These are phyloP conservation scores for Microtus agrestis DNA, from an alignment of 2,797 vertebrate genomes.

Conservation along the genomic window DNA sequence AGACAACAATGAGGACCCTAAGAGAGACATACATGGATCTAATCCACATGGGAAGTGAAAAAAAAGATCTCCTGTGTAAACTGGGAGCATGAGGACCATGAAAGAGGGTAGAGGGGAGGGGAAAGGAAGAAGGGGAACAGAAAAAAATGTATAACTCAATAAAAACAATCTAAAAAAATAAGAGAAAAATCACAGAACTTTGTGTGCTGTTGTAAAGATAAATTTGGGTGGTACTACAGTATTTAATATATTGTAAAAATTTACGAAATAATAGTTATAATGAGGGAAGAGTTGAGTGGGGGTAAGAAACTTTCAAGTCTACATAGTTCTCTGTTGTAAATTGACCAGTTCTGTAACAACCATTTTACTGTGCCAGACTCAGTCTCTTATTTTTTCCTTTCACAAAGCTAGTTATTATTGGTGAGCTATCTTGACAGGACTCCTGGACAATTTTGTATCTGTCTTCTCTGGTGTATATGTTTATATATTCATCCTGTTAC, in stretches of 20 bases:
- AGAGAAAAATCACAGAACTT: background rate
- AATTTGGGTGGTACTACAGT: background rate
- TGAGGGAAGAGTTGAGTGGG: background rate
- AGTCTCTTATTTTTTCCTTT: background rate
- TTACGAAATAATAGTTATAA: constrained; percentile 13
- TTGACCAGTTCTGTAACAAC: background rate
- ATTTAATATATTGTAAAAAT: background rate
- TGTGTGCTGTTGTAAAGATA: background rate
- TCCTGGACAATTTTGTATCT: background rate
- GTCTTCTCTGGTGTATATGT: background rate
- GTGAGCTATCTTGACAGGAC: background rate
- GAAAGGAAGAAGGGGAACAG: no score
- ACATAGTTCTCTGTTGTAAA: background rate
- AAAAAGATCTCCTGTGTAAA: no score
- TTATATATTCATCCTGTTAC: background rate
- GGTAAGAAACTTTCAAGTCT: background rate
- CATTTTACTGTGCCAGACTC: background rate
- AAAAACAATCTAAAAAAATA: no score
- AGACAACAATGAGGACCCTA: no score
- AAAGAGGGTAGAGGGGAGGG: no score
- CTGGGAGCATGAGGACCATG: no score
- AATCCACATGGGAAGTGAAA: no score
- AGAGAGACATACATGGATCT: no score
- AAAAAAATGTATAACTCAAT: no score
- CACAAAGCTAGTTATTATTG: background rate